Conservation (phyloP, 1,140 invertebrate species). For the Macrosteles quadrilineatus region DNA sequence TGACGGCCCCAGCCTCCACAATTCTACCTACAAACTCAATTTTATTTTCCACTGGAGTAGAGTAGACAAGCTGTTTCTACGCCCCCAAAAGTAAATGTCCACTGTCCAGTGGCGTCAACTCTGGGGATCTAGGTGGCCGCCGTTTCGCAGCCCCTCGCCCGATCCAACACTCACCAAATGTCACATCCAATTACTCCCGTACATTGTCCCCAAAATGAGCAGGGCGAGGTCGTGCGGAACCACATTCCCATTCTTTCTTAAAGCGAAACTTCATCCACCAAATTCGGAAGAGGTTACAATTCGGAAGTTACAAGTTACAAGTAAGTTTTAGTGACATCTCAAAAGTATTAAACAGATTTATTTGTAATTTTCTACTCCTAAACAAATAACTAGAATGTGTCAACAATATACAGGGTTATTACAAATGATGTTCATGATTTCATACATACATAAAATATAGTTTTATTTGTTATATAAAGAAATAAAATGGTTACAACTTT, state of each 20-base stretch:
- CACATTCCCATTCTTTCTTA: background rate
- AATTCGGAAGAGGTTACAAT: conserved; percentile 22
- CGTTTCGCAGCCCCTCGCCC: background rate
- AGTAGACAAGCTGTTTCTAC: conserved; percentile 14
- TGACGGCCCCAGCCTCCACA: conserved; percentile 17
- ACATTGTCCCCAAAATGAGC: background rate
- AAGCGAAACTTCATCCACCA: background rate
- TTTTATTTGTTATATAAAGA: too few relatives aligned
- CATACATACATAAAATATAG: too few relatives aligned
- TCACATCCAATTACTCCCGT: conserved; percentile 4
- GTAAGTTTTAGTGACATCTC: too few relatives aligned
- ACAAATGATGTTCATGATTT: too few relatives aligned
- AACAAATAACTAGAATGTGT: too few relatives aligned
- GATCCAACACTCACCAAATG: conserved; percentile 26
- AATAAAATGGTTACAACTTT: too few relatives aligned
- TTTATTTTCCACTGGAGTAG: conserved; percentile 26
- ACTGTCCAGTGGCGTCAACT: conserved; percentile 5
- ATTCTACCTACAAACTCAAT: conserved; percentile 23
- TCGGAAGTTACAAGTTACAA: too few relatives aligned
- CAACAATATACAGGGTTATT: too few relatives aligned
- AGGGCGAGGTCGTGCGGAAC: background rate
- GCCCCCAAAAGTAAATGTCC: conserved; percentile 21
- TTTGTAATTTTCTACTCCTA: too few relatives aligned
- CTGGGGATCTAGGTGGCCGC: conserved; percentile 16
- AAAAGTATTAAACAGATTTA: too few relatives aligned